These are phyloP conservation scores for Euglossa dilemma DNA, from an alignment of 1,140 invertebrate species.

Conservation along the genomic window DNA sequence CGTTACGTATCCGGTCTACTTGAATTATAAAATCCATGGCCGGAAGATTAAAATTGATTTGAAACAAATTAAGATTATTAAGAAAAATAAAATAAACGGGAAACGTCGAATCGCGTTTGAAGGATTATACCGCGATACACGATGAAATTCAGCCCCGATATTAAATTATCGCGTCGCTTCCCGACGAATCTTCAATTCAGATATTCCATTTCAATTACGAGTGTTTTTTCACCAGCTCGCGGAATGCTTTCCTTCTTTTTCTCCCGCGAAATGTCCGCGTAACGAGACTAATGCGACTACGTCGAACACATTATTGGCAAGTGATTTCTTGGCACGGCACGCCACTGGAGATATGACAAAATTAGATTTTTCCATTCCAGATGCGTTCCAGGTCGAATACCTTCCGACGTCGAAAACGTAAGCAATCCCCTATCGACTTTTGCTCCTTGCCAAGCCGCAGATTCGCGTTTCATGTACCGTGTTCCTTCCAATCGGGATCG, in stretches of 20 bases:
- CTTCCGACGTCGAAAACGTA: constrained; percentile 30
- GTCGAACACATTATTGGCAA: constrained; percentile 1
- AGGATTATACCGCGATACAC: background rate
- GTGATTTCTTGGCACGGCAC: constrained; percentile 30
- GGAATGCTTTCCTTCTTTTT: background rate
- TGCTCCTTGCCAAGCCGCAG: constrained; percentile 46
- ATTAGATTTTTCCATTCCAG: constrained; percentile 35
- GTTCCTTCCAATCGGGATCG: constrained; percentile 8
- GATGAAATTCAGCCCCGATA: background rate
- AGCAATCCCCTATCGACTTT: constrained; percentile 44
- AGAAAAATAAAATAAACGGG: too few species aligned
- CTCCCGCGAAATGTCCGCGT: too few species aligned
- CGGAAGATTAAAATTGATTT: too few species aligned
- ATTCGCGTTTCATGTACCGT: constrained; percentile 9
- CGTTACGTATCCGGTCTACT: background rate
- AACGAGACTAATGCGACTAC: background rate
- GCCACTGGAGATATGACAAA: constrained; percentile 11
- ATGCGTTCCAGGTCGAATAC: constrained; percentile 18
- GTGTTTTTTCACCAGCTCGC: too few species aligned
- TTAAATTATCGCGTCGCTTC: background rate
- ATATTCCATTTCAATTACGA: background rate
- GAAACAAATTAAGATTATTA: too few species aligned
- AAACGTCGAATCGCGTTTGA: background rate
- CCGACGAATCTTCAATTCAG: background rate
- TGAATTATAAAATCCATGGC: background rate